Conservation (phyloP, 2,888 invertebrate species). For the Conistra vaccinii region DNA sequence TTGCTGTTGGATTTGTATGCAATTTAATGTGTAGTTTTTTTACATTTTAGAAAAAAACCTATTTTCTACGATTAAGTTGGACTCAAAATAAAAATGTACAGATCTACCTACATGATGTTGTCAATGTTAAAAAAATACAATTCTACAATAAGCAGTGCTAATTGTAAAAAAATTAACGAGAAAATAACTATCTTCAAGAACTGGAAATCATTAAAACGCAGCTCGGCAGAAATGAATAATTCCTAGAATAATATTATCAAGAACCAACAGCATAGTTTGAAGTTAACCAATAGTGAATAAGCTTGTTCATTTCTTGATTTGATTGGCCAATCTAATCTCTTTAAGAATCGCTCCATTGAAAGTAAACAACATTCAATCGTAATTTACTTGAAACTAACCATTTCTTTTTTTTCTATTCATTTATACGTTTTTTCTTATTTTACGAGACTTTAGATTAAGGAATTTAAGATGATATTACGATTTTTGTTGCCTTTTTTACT, state of each 20-base stretch:
- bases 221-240: conserved; percentile 56
- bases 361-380: conserved; percentile 61
- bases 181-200: background rate
- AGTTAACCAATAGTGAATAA: conserved; percentile 55
- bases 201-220: background rate
- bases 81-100: background rate
- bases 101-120: background rate
- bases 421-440: conserved; percentile 38
- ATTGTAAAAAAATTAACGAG: background rate
- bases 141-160: no score
- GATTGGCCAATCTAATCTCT: conserved; percentile 67
- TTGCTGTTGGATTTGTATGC: background rate
- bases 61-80: background rate
- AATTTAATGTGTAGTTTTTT: background rate
- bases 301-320: conserved; percentile 68
- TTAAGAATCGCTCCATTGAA: conserved; percentile 58
- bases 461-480: conserved; percentile 5
- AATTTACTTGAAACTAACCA: conserved; percentile 59
- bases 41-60: background rate
- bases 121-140: background rate
- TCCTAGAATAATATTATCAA: conserved; percentile 62
- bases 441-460: conserved; percentile 13
- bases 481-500: background rate
- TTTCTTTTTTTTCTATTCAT: conserved; percentile 28
- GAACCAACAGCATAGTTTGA: conserved; percentile 58